Conservation (phyloP, 2,113 vertebrate species). For the Mustela lutreola region DNA sequence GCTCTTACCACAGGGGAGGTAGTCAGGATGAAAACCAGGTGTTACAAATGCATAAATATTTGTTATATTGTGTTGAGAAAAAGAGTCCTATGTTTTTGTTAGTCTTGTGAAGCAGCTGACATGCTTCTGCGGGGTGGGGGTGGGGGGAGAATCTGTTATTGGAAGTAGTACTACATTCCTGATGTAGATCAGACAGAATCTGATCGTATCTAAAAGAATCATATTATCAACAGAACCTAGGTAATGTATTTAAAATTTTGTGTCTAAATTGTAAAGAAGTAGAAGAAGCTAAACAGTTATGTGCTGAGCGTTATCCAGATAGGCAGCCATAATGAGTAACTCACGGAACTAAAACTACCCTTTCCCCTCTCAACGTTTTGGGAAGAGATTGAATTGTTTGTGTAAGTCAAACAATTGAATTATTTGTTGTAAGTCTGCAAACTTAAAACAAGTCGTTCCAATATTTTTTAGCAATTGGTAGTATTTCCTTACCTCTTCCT, state of each 20-base stretch:
- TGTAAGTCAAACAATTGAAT: neutral
- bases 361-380: neutral
- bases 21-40: conserved; percentile 61
- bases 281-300: neutral
- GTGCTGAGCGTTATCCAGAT: neutral
- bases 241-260: neutral
- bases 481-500: neutral
- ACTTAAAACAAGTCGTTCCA: neutral
- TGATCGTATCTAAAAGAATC: neutral
- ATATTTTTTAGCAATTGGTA: neutral
- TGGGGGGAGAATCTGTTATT: neutral
- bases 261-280: neutral
- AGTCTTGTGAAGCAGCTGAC: neutral
- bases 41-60: conserved; percentile 2
- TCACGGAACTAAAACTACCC: neutral
- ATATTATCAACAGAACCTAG: neutral
- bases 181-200: neutral
- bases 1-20: neutral
- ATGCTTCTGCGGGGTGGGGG: neutral
- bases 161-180: neutral
- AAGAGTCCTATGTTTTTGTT: neutral
- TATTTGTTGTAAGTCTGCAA: neutral
- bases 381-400: neutral
- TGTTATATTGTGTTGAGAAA: neutral
- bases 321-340: neutral